Percentiles rank a stretch among this genome's conserved stretches.
Evolutionary conservation across 2,888 invertebrate genomes (phyloP).

Genomic region (Abscondita cerata): DNA sequence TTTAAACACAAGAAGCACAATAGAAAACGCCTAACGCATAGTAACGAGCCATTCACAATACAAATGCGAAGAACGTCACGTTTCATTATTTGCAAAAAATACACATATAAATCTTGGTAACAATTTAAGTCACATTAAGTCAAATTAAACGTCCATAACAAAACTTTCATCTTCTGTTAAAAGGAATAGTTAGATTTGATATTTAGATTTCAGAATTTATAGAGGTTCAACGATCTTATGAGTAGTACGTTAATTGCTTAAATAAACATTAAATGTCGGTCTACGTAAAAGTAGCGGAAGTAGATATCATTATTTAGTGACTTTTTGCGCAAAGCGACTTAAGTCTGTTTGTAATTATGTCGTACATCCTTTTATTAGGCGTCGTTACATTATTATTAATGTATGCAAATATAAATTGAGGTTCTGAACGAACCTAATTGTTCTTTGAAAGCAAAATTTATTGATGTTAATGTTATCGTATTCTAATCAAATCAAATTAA

Average conservation of each 20-base stretch:
- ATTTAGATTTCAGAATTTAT: constrained; percentile 6
- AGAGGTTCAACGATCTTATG: constrained; percentile 8
- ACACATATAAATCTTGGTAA: no score
- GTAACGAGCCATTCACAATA: no score
- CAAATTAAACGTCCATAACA: no score
- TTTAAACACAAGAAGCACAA: no score
- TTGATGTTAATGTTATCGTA: no score
- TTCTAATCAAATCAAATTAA: no score
- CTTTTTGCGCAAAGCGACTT: constrained; percentile 7
- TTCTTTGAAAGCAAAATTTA: no score
- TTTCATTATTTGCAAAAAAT: no score
- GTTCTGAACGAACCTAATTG: background rate
- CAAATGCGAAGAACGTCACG: no score
- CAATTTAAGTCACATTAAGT: no score
- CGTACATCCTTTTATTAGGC: background rate
- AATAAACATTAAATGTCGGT: constrained; percentile 5
- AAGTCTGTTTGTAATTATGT: background rate
- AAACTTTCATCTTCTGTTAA: background rate
- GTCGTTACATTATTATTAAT: background rate
- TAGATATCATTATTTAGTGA: constrained; percentile 10
- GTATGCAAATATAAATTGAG: background rate
- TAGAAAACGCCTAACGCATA: no score
- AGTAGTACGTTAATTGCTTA: constrained; percentile 8
- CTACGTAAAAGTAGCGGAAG: constrained; percentile 7
- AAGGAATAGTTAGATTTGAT: background rate